Evolutionary conservation across 1,140 invertebrate species (phyloP).

Genomic region (Ctenoplectra terminalis): DNA sequence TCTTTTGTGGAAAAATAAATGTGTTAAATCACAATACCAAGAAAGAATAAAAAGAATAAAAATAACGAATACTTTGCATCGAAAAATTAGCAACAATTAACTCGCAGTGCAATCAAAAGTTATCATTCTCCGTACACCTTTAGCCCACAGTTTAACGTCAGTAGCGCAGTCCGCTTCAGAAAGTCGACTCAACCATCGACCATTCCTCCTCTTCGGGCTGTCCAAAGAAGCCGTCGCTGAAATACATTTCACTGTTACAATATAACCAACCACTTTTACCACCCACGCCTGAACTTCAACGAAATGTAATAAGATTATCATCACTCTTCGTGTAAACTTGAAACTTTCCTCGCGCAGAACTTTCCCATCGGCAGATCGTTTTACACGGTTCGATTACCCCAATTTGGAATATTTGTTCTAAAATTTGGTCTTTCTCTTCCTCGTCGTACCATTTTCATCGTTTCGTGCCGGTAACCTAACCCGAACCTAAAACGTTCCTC

Average conservation of each 20-base stretch:
- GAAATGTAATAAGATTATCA: not conserved
- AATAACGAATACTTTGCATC: not conserved
- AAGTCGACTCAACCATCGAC: not conserved
- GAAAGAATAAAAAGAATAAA: not conserved
- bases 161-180: not conserved
- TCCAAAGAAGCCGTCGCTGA: not conserved
- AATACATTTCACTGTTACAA: not conserved
- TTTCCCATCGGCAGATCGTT: not conserved
- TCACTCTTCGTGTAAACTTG: not conserved
- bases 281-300: not conserved
- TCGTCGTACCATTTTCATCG: not conserved
- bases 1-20: not conserved
- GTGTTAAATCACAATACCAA: not conserved
- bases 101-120: not conserved
- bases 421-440: not conserved
- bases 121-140: not conserved
- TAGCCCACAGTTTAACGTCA: not conserved
- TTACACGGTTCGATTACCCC: not conserved
- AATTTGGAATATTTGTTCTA: not conserved
- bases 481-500: no score
- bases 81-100: not conserved
- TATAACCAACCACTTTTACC: not conserved
- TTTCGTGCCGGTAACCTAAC: no score
- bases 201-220: not conserved
- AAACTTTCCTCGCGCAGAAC: not conserved